These are phyloP conservation scores for Alsophila aescularia DNA, from an alignment of 2,888 invertebrate species.

Conservation along the genomic window DNA sequence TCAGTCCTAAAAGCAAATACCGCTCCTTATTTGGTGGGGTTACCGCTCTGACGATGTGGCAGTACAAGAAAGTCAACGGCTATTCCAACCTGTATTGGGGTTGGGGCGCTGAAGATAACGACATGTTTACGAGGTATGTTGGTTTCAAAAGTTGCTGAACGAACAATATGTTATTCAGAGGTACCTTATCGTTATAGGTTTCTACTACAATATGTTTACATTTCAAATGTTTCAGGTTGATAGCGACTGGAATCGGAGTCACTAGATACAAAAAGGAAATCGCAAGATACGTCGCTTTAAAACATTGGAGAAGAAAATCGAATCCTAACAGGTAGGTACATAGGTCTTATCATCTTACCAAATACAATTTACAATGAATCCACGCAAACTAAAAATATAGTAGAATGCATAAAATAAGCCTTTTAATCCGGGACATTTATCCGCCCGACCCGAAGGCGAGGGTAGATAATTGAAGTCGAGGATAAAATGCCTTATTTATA, in stretches of 20 bases:
- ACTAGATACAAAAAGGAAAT: constrained; percentile 93
- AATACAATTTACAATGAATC: too few species aligned
- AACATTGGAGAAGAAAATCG: constrained; percentile 90
- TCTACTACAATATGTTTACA: not conserved
- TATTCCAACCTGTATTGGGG: constrained; percentile 96
- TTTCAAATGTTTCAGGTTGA: constrained; percentile 67
- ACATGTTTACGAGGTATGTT: constrained; percentile 91
- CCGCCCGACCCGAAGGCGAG: too few species aligned
- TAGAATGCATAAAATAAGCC: too few species aligned
- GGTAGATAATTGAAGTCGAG: too few species aligned
- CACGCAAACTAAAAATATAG: too few species aligned
- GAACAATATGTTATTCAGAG: not conserved
- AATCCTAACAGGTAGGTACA: constrained; percentile 89
- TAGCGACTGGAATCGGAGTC: constrained; percentile 90
- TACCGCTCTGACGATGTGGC: constrained; percentile 91
- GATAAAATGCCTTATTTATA: too few species aligned
- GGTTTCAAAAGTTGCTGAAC: not conserved
- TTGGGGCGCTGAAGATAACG: constrained; percentile 98
- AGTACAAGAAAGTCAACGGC: constrained; percentile 93
- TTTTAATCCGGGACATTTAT: too few species aligned
- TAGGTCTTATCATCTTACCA: not conserved
- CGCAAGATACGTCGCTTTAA: constrained; percentile 95
- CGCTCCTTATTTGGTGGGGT: constrained; percentile 94
- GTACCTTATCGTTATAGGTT: not conserved
- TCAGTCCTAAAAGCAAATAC: constrained; percentile 89